A percentile compares a stretch with the other conserved stretches of the same genome.
Conservation (phyloP, 2,888 invertebrate species). For the Phengaris arion region DNA sequence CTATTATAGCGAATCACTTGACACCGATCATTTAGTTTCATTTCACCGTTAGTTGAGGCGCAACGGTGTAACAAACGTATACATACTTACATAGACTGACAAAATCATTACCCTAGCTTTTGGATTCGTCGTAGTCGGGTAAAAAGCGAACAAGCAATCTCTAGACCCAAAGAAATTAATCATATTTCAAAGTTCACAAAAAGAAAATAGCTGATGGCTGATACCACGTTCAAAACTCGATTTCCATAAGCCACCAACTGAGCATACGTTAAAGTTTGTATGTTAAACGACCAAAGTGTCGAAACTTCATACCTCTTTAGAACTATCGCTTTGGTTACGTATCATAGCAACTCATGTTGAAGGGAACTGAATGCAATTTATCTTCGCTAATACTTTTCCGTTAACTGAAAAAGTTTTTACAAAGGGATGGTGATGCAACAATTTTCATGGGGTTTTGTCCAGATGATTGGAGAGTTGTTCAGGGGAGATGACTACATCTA, state of each 20-base stretch:
- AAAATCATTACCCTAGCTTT: too few species aligned
- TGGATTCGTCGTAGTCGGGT: too few species aligned
- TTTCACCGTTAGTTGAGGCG: too few species aligned
- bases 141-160: background rate
- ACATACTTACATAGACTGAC: too few species aligned
- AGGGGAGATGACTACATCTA: too few species aligned
- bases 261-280: constrained; percentile 62
- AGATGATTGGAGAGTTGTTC: too few species aligned
- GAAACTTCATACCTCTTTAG: constrained; percentile 46
- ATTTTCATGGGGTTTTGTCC: too few species aligned
- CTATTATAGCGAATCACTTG: too few species aligned
- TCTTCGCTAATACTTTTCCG: constrained; percentile 11
- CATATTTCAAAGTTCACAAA: background rate
- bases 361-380: constrained; percentile 7
- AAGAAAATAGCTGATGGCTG: constrained; percentile 15
- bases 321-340: constrained; percentile 42
- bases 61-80: too few species aligned
- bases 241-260: constrained; percentile 61
- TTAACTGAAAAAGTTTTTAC: background rate
- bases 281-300: constrained; percentile 47
- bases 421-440: too few species aligned
- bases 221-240: constrained; percentile 21
- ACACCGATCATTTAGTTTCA: too few species aligned
- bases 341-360: constrained; percentile 5
- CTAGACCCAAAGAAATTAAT: background rate